A percentile compares a stretch with the other conserved stretches of the same genome.
Evolutionary conservation across 2,113 vertebrate species (phyloP).

Genomic region (Excalfactoria chinensis): DNA sequence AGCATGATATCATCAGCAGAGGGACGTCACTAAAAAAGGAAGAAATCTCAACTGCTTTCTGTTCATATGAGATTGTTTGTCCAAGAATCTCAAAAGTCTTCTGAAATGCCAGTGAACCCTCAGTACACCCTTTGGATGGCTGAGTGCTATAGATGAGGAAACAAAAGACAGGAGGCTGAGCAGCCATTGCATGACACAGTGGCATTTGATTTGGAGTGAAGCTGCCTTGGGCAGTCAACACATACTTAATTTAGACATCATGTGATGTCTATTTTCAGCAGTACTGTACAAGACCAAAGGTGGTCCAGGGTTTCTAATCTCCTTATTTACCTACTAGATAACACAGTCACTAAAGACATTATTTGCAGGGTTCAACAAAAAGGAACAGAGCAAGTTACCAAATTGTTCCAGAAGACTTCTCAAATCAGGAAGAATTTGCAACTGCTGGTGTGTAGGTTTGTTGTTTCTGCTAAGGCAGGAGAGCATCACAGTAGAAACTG

Average conservation of each 20-base stretch:
- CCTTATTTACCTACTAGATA: not conserved
- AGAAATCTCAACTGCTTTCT: not conserved
- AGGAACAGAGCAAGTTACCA: not conserved
- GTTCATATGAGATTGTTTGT: not conserved
- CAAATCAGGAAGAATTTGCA: not conserved
- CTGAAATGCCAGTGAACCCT: not conserved
- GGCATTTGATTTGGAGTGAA: not conserved
- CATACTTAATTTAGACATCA: not conserved
- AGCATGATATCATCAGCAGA: not conserved
- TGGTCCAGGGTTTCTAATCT: not conserved
- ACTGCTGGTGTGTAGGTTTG: not conserved
- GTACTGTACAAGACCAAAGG: not conserved
- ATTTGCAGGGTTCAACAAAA: not conserved
- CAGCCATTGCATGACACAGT: accelerated
- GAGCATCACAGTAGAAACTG: not conserved
- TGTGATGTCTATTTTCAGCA: not conserved
- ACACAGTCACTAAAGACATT: not conserved
- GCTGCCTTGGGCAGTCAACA: not conserved
- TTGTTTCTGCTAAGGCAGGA: not conserved
- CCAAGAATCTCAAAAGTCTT: not conserved
- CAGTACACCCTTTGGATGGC: not conserved
- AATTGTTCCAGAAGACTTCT: not conserved
- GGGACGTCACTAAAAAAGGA: not conserved
- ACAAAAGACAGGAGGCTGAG: not conserved
- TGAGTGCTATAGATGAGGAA: not conserved